Conservation (phyloP, 2,888 invertebrate species). For the Geotrupes spiniger region DNA sequence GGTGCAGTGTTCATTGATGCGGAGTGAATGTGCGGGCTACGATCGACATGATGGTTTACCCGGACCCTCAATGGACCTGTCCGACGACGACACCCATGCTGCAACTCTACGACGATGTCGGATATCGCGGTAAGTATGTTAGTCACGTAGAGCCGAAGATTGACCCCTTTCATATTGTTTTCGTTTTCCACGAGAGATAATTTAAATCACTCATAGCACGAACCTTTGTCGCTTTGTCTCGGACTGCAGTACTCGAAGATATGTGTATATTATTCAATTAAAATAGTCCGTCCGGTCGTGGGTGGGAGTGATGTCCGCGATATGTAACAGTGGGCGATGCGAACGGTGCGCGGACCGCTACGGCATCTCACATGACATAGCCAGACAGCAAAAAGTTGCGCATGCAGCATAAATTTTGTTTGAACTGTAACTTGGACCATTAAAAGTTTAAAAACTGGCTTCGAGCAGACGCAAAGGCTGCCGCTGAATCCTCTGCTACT, state of each 20-base stretch:
- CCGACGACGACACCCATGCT: slow-evolving; percentile 58
- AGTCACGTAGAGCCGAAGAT: not conserved
- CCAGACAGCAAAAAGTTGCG: slow-evolving; percentile 47
- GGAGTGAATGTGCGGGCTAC: slow-evolving; percentile 47
- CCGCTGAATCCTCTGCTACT: slow-evolving; percentile 36
- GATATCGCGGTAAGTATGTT: slow-evolving; percentile 59
- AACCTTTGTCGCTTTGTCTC: not conserved
- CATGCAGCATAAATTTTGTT: slow-evolving; percentile 42
- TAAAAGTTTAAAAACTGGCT: slow-evolving; percentile 50
- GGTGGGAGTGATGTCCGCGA: slow-evolving; percentile 18
- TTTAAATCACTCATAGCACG: slow-evolving; percentile 4
- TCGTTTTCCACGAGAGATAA: slow-evolving; percentile 1
- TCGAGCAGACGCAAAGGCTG: slow-evolving; percentile 40
- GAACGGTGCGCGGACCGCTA: slow-evolving; percentile 27
- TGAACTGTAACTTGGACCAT: slow-evolving; percentile 45
- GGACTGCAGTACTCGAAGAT: no score
- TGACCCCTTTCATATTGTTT: not conserved
- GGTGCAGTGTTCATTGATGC: slow-evolving; percentile 43
- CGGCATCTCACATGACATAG: slow-evolving; percentile 43
- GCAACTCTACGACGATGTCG: slow-evolving; percentile 64
- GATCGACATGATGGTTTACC: slow-evolving; percentile 59
- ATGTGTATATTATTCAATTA: not conserved
- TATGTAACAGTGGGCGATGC: slow-evolving; percentile 32
- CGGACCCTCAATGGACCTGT: slow-evolving; percentile 59
- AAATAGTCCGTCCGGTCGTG: not conserved